A percentile compares a stretch with the other conserved stretches of the same genome.
phyloP scores from a whole-genome alignment of 2,888 invertebrate genomes.

The Melieria crassipennis region DNA sequence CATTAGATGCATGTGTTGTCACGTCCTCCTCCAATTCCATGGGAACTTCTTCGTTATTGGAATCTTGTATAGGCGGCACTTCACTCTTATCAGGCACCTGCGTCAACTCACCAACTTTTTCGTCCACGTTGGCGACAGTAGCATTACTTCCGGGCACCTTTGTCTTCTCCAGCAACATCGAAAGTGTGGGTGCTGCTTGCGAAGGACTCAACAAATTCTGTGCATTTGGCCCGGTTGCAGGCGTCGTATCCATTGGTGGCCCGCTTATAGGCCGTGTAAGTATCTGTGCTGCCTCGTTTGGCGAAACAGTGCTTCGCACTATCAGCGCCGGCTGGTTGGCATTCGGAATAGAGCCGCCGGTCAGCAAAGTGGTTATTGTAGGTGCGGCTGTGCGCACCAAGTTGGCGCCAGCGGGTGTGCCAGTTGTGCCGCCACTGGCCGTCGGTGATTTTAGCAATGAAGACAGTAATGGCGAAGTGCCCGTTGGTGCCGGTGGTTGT shows the following conservation, averaged over 20 bases:
- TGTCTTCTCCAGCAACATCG: slow-evolving; percentile 75
- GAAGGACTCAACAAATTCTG: slow-evolving; percentile 70
- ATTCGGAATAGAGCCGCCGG: slow-evolving; percentile 55
- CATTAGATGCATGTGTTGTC: slow-evolving; percentile 12
- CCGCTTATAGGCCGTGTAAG: slow-evolving; percentile 61
- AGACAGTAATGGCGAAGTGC: slow-evolving; percentile 80
- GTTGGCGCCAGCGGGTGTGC: slow-evolving; percentile 40
- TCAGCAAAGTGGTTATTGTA: slow-evolving; percentile 65
- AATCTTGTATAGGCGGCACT: slow-evolving; percentile 31
- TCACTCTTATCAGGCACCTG: not conserved
- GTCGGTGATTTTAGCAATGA: slow-evolving; percentile 78
- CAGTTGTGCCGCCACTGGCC: slow-evolving; percentile 68
- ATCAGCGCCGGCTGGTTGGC: slow-evolving; percentile 53
- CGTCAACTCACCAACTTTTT: slow-evolving; percentile 5
- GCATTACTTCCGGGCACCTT: slow-evolving; percentile 42
- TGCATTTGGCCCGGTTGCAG: slow-evolving; percentile 27
- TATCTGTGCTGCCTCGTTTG: slow-evolving; percentile 50
- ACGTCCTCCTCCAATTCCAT: slow-evolving; percentile 50
- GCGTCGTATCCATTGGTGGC: slow-evolving; percentile 46
- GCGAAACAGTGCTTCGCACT: slow-evolving; percentile 42
- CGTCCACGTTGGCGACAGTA: slow-evolving; percentile 23
- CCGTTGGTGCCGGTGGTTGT: slow-evolving; percentile 65
- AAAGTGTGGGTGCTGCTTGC: slow-evolving; percentile 78
- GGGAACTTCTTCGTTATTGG: slow-evolving; percentile 44
- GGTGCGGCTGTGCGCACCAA: slow-evolving; percentile 59